phyloP scores from a whole-genome alignment of 1,140 invertebrate genomes.

The Polypedilum pembai region DNA sequence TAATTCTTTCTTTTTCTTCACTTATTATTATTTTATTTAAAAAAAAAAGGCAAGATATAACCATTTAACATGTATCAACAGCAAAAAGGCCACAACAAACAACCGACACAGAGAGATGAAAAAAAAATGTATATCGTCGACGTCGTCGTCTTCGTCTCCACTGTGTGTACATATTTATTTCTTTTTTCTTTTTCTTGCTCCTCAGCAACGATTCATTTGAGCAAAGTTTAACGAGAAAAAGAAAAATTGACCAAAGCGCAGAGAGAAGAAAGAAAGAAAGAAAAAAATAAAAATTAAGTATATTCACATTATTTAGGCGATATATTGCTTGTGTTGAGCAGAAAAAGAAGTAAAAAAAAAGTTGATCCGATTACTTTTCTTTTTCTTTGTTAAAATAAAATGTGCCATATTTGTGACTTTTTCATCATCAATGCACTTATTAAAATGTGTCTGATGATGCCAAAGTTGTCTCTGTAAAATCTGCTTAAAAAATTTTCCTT shows the following conservation, averaged over 20 bases:
- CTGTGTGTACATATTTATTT: too few relatives aligned
- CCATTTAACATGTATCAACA: conserved; percentile 28
- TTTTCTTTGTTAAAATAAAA: background rate
- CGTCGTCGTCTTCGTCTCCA: too few relatives aligned
- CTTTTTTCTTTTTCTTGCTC: background rate
- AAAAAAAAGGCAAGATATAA: background rate
- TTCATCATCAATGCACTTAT: background rate
- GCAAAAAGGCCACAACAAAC: conserved; percentile 11
- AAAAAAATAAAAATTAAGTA: conserved; percentile 20
- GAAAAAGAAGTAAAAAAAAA: too few relatives aligned
- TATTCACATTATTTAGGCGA: conserved; percentile 18
- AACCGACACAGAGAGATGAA: conserved; percentile 14
- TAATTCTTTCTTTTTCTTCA: conserved; percentile 24
- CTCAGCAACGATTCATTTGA: background rate
- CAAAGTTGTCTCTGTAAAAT: background rate
- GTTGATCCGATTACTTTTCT: conserved; percentile 6
- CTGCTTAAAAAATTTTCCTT: background rate
- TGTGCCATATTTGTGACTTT: conserved; percentile 2
- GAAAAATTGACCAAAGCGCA: conserved; percentile 16
- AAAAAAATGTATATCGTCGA: background rate
- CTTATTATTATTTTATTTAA: conserved; percentile 23
- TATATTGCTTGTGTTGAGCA: background rate
- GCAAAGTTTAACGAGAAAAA: conserved; percentile 18
- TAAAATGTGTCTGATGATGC: background rate
- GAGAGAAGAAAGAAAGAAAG: background rate